Percentiles rank a stretch among this genome's conserved stretches.
These are phyloP conservation scores for Catharus fuscescens DNA, from an alignment of 2,113 vertebrate genomes.

Conservation along the genomic window DNA sequence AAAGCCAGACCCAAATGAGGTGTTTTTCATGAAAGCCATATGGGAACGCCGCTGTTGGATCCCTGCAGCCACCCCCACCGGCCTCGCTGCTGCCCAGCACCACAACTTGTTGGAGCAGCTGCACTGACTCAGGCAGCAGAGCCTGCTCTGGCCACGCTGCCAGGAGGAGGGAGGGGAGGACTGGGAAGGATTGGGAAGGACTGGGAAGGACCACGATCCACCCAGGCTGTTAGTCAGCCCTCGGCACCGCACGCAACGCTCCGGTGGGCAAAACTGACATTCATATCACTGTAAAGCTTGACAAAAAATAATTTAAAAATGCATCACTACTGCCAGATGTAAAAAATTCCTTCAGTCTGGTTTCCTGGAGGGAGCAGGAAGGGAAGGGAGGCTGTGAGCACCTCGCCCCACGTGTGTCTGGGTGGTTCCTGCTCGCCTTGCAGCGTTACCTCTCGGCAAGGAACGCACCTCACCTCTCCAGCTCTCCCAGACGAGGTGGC, in stretches of 20 bases:
- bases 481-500: not conserved
- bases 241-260: not conserved
- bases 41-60: not conserved
- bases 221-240: not conserved
- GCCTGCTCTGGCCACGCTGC: rapidly evolving
- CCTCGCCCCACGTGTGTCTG: not conserved
- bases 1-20: not conserved
- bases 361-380: conserved; percentile 39
- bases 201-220: not conserved
- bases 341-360: not conserved
- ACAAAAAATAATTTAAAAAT: not conserved
- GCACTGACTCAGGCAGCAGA: not conserved
- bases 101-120: not conserved
- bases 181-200: not conserved
- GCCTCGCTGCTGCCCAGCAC: not conserved
- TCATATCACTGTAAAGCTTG: not conserved
- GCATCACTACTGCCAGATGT: not conserved
- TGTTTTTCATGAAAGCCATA: not conserved
- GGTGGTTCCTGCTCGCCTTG: not conserved
- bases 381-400: not conserved
- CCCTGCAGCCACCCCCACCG: not conserved
- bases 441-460: not conserved
- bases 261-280: not conserved
- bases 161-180: not conserved
- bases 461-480: not conserved